Base-by-base conservation (phyloP, 2,113 vertebrate genomes). In the Orientallactaga bullata region DNA sequence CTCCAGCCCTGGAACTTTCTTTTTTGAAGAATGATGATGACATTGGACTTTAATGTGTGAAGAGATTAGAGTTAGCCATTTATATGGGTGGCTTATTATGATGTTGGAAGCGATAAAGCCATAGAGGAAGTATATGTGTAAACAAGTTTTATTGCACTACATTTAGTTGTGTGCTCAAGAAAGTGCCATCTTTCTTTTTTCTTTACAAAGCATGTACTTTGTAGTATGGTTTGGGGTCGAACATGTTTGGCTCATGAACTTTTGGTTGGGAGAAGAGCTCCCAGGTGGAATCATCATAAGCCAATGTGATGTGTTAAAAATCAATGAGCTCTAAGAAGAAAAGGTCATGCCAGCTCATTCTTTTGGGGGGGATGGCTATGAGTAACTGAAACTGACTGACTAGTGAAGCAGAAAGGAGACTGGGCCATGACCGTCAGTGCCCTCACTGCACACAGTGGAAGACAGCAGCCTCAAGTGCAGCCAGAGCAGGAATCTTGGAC, bases 111-210 rank as follows among this genome's bases (percentile, higher is more conserved):
- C 90, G 60, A 95, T 72, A 91, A 60, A 51, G 24, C 6, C 63
- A 37, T 78, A 87, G 78, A 85, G 90, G 88, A 96, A 94, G 47
- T 89, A 39, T 42, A 42, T 94, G 85, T 91, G 7, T 65, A 91
- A 94, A 81, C 72, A 91, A 51, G 73, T 93, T 95, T 96, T 90
- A 89, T 42, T 94, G 69, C 47, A 61, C 35, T 89, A n/a, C n/a
- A 42, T 88, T 81, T 80, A 65, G n/a, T 89, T 68, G 23, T 35
- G 42, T 84, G 47, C n/a, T 42, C 72, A 32, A 68, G 63, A 72
- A 94, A 58, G 58, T 89, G 51, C 68, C 74, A 72, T 83, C 58
- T 85, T n/a, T 87, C 51, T 85, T 90, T 83, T n/a, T 85, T 55
- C 55, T 55, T 55, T 55, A 13, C 55, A 55, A 13, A 55, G 55